Evolutionary conservation across 1,140 invertebrate species (phyloP).

Genomic region (Zaprionus africanus): DNA sequence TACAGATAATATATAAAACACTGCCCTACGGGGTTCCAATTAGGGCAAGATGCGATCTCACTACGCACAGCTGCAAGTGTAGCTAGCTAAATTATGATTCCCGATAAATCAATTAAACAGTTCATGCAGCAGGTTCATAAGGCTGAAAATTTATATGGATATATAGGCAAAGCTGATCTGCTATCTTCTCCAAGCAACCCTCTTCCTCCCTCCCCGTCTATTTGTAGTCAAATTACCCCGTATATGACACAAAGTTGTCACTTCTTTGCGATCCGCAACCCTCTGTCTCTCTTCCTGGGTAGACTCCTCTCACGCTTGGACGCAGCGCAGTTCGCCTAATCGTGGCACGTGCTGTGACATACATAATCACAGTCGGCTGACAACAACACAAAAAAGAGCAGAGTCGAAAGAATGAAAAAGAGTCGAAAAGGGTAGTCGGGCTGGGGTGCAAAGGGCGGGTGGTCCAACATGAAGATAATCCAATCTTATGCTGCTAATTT

Average conservation of each 20-base stretch:
- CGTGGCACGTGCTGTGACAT: conserved; percentile 80
- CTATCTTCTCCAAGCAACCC: not conserved
- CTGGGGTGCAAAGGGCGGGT: conserved; percentile 12
- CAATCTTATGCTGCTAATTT: conserved; percentile 83
- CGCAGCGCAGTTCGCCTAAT: conserved; percentile 73
- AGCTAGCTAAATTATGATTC: not conserved
- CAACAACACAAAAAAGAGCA: conserved; percentile 37
- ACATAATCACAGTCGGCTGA: conserved; percentile 71
- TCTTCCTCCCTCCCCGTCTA: not conserved
- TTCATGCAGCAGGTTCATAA: conserved; percentile 1
- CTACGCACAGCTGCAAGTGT: conserved; percentile 27
- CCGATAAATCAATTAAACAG: not conserved
- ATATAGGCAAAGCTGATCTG: not conserved
- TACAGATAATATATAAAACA: not conserved
- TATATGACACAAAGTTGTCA: conserved; percentile 69
- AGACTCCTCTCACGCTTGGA: conserved; percentile 63
- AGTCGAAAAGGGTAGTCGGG: conserved; percentile 35
- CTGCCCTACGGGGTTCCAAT: conserved; percentile 70
- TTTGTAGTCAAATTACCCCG: conserved; percentile 74
- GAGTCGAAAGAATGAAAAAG: conserved; percentile 23
- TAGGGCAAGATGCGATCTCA: conserved; percentile 36
- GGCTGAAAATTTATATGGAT: not conserved
- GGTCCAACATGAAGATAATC: conserved; percentile 71
- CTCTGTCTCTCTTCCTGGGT: not conserved
- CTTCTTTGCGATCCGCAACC: conserved; percentile 21